Evolutionary conservation across 2,888 invertebrate species (phyloP).

Genomic region (Drosophila yooni): DNA sequence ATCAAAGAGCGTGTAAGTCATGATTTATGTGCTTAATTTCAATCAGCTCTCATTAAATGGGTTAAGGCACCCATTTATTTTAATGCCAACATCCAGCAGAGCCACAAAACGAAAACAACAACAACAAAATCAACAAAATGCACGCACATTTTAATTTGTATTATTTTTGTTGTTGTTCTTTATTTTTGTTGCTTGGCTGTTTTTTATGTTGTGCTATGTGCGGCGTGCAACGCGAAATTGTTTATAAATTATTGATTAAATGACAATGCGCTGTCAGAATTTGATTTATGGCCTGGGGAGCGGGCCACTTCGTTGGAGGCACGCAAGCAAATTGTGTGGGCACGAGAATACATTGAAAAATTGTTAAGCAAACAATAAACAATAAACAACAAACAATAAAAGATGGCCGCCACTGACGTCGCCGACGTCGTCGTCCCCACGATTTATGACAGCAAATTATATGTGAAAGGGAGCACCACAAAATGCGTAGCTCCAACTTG

Average conservation of each 20-base stretch:
- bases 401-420: slow-evolving; percentile 67
- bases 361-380: slow-evolving; percentile 76
- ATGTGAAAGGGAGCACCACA: slow-evolving; percentile 51
- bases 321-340: slow-evolving; percentile 69
- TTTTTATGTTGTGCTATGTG: slow-evolving; percentile 7
- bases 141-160: slow-evolving; percentile 51
- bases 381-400: slow-evolving; percentile 70
- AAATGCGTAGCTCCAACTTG: slow-evolving; percentile 60
- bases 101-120: background rate
- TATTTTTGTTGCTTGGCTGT: background rate
- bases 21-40: slow-evolving; percentile 48
- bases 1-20: background rate
- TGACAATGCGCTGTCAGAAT: slow-evolving; percentile 82
- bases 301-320: slow-evolving; percentile 47
- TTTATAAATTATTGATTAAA: slow-evolving; percentile 83
- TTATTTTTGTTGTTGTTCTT: background rate
- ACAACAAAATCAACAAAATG: slow-evolving; percentile 3
- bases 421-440: slow-evolving; percentile 29
- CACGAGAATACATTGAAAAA: slow-evolving; percentile 70
- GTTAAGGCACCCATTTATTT: slow-evolving; percentile 56
- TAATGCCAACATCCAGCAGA: slow-evolving; percentile 26
- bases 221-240: slow-evolving; percentile 61
- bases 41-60: slow-evolving; percentile 56
- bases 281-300: slow-evolving; percentile 76
- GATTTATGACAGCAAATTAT: slow-evolving; percentile 76